These are phyloP conservation scores for Labeo rohita DNA, from an alignment of 2,113 vertebrate genomes.

Conservation along the genomic window DNA sequence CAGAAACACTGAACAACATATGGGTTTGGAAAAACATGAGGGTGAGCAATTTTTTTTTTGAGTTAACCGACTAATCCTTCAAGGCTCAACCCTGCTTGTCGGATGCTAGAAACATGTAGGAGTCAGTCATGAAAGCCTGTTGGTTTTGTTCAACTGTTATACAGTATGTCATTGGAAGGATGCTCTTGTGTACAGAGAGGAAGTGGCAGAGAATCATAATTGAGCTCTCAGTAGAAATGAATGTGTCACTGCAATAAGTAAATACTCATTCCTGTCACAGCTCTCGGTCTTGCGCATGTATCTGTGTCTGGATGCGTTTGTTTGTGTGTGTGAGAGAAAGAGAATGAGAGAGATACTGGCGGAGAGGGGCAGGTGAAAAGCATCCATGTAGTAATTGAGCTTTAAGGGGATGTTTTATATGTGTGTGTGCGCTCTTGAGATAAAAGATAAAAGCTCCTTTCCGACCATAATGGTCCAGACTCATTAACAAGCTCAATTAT, in stretches of 20 bases:
- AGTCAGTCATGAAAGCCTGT: neutral
- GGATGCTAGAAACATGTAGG: neutral
- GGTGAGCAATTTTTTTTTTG: neutral
- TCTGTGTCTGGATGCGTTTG: slow-evolving; percentile 1
- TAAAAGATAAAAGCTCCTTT: slow-evolving; percentile 37
- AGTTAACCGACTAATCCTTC: neutral
- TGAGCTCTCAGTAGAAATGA: slow-evolving; percentile 50
- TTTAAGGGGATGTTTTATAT: neutral
- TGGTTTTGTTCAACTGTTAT: neutral
- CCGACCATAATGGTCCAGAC: slow-evolving; percentile 3
- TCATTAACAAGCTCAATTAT: slow-evolving; percentile 38
- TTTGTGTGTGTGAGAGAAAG: neutral
- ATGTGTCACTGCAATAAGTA: slow-evolving; percentile 47
- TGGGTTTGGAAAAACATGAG: neutral
- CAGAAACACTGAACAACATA: neutral
- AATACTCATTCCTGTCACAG: slow-evolving; percentile 34
- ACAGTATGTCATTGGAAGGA: neutral
- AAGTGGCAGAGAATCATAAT: slow-evolving; percentile 57
- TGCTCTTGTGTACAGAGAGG: slow-evolving; percentile 32
- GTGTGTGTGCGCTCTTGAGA: slow-evolving; percentile 1
- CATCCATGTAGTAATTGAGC: slow-evolving; percentile 16
- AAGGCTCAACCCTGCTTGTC: neutral
- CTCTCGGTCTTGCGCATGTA: neutral
- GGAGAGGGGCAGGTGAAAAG: neutral
- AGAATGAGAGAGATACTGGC: neutral